phyloP scores from a whole-genome alignment of 2,888 invertebrate species.

The Fragum fragum region DNA sequence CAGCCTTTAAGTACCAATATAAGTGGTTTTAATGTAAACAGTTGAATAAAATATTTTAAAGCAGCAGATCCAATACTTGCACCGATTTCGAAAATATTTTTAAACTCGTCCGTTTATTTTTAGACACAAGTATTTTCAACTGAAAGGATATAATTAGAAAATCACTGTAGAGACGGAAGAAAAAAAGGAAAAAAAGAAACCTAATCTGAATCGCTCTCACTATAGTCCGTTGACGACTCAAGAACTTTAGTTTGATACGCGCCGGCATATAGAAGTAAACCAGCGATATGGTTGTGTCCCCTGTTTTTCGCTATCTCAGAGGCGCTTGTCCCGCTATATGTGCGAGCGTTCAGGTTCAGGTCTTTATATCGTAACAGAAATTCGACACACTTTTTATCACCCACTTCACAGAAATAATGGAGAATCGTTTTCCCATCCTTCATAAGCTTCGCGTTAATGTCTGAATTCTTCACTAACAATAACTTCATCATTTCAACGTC shows the following conservation, averaged over 20 bases:
- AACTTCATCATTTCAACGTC: conserved; percentile 44
- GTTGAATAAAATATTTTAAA: no score
- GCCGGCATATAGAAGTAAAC: conserved; percentile 15
- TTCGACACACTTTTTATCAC: conserved; percentile 27
- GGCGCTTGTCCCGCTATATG: conserved; percentile 49
- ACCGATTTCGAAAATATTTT: no score
- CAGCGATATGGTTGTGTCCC: conserved; percentile 13
- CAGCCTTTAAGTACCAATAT: no score
- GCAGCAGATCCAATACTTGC: no score
- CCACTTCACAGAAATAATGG: conserved; percentile 50
- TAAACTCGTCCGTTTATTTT: no score
- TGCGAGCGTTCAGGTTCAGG: conserved; percentile 41
- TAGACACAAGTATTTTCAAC: no score
- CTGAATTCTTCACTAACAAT: conserved; percentile 42
- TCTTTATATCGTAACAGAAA: conserved; percentile 27
- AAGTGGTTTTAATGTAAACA: no score
- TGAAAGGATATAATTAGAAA: no score
- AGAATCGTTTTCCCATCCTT: conserved; percentile 54
- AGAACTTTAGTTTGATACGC: background rate
- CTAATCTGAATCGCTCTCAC: conserved; percentile 25
- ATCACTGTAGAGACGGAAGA: no score
- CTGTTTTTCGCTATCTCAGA: conserved; percentile 36
- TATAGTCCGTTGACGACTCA: background rate
- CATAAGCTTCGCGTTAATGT: conserved; percentile 44
- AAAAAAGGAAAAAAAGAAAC: no score